Percentiles rank a stretch among this genome's conserved stretches.
Conservation (phyloP, 2,888 invertebrate genomes). For the Agrotis puta region DNA sequence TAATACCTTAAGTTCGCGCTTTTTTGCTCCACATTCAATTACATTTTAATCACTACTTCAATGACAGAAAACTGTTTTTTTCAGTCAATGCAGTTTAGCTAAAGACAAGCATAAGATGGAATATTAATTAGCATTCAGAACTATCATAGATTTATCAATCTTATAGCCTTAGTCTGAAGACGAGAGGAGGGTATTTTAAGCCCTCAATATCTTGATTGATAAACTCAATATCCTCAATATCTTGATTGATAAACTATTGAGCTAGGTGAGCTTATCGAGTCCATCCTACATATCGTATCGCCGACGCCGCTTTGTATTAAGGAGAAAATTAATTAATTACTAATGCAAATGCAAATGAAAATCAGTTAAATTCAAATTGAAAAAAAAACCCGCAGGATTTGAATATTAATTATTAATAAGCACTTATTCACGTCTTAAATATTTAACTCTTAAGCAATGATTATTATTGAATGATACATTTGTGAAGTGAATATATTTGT, state of each 20-base stretch:
- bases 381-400: no score
- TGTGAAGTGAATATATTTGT: no score
- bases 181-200: neutral
- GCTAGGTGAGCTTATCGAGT: neutral
- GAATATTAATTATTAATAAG: no score
- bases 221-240: neutral
- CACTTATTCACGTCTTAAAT: no score
- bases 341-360: neutral
- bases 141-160: conserved; percentile 11
- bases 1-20: neutral
- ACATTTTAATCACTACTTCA: neutral
- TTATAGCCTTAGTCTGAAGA: neutral
- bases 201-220: conserved; percentile 1
- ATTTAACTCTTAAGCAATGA: no score
- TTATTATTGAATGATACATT: no score
- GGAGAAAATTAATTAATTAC: no score
- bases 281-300: neutral
- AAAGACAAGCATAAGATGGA: neutral
- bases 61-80: neutral
- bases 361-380: neutral
- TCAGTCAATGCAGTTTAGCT: neutral
- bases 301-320: no score
- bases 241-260: conserved; percentile 4
- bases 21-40: neutral
- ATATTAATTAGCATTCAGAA: conserved; percentile 31